Percentiles rank a stretch among this genome's conserved stretches.
Conservation (phyloP, 1,140 invertebrate genomes). For the Sitodiplosis mosellana region DNA sequence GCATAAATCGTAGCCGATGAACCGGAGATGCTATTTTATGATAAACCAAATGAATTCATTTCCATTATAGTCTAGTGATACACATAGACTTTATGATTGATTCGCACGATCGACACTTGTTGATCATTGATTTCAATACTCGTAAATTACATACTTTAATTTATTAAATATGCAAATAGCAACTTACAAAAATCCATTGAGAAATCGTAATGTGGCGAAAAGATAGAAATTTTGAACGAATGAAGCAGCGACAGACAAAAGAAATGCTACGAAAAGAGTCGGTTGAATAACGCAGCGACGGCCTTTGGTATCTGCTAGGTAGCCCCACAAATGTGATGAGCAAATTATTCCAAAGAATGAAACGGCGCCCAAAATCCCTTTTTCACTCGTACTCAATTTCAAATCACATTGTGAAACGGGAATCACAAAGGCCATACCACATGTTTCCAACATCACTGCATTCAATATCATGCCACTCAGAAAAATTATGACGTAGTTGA, state of each 20-base stretch:
- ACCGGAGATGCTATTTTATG: too few relatives aligned
- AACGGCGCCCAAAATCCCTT: conserved; percentile 31
- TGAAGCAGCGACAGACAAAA: conserved; percentile 6
- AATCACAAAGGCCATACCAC: conserved; percentile 40
- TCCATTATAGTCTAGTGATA: too few relatives aligned
- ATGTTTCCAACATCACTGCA: conserved; percentile 38
- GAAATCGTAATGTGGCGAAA: conserved; percentile 8
- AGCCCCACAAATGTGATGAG: conserved; percentile 49
- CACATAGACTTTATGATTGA: too few relatives aligned
- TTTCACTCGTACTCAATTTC: conserved; percentile 32
- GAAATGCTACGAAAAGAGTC: conserved; percentile 7
- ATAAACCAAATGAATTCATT: too few relatives aligned
- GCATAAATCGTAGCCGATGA: too few relatives aligned
- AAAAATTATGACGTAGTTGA: conserved; percentile 38
- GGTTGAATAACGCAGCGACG: conserved; percentile 40
- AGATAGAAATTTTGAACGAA: conserved; percentile 8
- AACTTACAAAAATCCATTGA: too few relatives aligned
- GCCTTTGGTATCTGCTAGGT: conserved; percentile 51
- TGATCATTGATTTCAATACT: too few relatives aligned
- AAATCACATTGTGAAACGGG: conserved; percentile 48
- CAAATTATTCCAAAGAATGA: conserved; percentile 22
- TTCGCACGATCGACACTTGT: too few relatives aligned
- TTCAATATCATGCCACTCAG: conserved; percentile 31
- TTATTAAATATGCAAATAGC: too few relatives aligned
- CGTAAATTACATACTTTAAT: too few relatives aligned